phyloP scores from a whole-genome alignment of 1,140 invertebrate genomes.

The Apis mellifera region Amel_HAv3.1 CM009931.2:17504501-17505000 shows the following conservation, averaged over 20 bases:
- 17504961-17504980: not conserved
- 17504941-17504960: conserved; percentile 13
- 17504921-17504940: not conserved
- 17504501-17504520: conserved; percentile 84
- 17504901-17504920: not conserved
- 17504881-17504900: not conserved
- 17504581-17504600: conserved; percentile 52
- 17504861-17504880: too few relatives aligned
- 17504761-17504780: conserved; percentile 27
- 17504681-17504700: not conserved
- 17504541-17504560: conserved; percentile 43
- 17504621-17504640: conserved; percentile 37
- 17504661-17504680: conserved; percentile 22
- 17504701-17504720: not conserved
- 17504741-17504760: not conserved
- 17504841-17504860: not conserved
- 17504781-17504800: not conserved
- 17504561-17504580: conserved; percentile 41
- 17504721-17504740: not conserved
- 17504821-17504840: too few relatives aligned
- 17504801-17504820: not conserved
- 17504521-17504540: conserved; percentile 48
- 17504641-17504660: conserved; percentile 20
- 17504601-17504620: conserved; percentile 57
- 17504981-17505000: not conserved